These are phyloP conservation scores for Cyrtonyx montezumae DNA, from an alignment of 2,113 vertebrate genomes.

Conservation along the genomic window DNA sequence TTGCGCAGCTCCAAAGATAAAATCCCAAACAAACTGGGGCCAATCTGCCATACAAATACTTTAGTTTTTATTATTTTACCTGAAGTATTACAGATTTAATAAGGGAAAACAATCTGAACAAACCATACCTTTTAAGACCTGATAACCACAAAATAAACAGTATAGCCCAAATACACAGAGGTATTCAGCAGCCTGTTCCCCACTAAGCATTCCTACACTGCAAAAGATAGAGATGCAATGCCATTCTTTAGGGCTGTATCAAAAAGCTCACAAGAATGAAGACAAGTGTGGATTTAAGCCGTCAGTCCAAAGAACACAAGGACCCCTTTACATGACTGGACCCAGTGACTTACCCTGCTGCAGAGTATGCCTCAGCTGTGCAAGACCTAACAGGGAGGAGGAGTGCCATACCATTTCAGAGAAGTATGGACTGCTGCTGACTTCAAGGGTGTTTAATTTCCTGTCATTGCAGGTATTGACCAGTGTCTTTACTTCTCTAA, in stretches of 20 bases:
- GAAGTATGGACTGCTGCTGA: background rate
- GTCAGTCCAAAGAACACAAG: background rate
- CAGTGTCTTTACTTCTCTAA: background rate
- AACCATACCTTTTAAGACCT: slow-evolving; percentile 57
- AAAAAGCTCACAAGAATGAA: background rate
- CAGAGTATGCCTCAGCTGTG: background rate
- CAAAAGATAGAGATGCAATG: background rate
- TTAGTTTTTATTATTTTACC: slow-evolving; percentile 64
- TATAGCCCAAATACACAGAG: background rate
- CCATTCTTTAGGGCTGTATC: background rate
- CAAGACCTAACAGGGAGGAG: background rate
- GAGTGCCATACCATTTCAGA: rapidly evolving
- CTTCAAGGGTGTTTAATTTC: background rate
- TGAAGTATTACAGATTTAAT: slow-evolving; percentile 57
- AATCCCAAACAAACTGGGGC: slow-evolving; percentile 42
- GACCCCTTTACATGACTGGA: background rate
- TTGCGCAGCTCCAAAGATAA: slow-evolving; percentile 59
- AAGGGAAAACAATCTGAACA: slow-evolving; percentile 50
- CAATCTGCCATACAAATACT: slow-evolving; percentile 62
- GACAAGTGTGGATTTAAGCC: rapidly evolving
- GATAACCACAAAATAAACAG: slow-evolving; percentile 47
- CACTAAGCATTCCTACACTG: background rate
- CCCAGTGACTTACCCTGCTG: rapidly evolving
- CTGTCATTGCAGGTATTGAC: background rate
- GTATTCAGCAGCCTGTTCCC: background rate